Percentiles rank a stretch among this genome's conserved stretches.
Evolutionary conservation across 2,113 vertebrate genomes (phyloP).

Genomic region (Terrapene triunguis): DNA sequence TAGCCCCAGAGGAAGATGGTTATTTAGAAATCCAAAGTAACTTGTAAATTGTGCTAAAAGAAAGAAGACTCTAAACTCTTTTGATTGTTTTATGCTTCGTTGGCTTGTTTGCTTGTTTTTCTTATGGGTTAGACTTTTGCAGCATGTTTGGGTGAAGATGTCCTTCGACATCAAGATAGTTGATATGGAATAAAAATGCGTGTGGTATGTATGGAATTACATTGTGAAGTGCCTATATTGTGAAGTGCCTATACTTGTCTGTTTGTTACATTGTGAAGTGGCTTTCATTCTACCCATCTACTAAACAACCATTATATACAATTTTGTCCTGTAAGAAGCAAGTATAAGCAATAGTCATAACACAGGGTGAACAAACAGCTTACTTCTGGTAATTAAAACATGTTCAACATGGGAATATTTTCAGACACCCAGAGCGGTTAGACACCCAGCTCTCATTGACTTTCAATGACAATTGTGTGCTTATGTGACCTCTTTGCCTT

Average conservation of each 20-base stretch:
- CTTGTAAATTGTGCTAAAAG: constrained; percentile 33
- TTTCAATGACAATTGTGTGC: not conserved
- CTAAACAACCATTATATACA: not conserved
- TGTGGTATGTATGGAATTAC: not conserved
- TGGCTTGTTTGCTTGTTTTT: constrained; percentile 54
- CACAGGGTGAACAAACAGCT: not conserved
- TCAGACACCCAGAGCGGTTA: not conserved
- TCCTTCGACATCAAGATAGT: constrained; percentile 42
- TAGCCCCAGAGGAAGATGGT: not conserved
- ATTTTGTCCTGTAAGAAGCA: not conserved
- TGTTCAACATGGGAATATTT: not conserved
- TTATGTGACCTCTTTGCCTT: not conserved
- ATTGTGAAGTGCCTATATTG: not conserved
- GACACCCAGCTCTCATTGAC: not conserved
- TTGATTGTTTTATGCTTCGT: constrained; percentile 50
- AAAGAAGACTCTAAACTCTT: constrained; percentile 30
- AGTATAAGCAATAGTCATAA: not conserved
- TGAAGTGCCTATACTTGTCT: not conserved
- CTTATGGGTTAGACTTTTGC: constrained; percentile 41
- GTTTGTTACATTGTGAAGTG: not conserved
- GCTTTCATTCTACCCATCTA: not conserved
- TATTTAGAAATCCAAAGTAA: constrained; percentile 4
- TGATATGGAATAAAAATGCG: constrained; percentile 14
- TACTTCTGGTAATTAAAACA: not conserved
- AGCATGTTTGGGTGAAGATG: constrained; percentile 19